These are phyloP conservation scores for Rhynchonycteris naso DNA, from an alignment of 2,797 vertebrate genomes.

Conservation along the genomic window DNA sequence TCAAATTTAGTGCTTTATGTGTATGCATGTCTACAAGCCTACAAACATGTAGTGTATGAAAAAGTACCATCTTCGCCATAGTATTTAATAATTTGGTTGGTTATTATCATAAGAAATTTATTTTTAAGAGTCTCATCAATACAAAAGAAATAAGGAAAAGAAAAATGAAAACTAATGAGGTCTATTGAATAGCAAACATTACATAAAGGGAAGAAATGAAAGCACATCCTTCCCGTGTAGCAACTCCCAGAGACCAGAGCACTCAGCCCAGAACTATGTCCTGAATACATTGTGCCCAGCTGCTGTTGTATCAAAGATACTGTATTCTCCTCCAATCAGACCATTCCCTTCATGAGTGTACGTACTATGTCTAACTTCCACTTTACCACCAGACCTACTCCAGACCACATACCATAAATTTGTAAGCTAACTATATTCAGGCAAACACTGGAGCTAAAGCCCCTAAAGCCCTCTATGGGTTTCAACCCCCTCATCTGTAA, in stretches of 20 bases:
- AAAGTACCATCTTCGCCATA: not conserved
- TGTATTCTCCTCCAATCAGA: not conserved
- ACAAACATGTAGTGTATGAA: not conserved
- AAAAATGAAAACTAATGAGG: slow-evolving; percentile 17
- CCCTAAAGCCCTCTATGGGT: not conserved
- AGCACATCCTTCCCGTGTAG: not conserved
- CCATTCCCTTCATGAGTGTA: not conserved
- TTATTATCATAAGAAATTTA: not conserved
- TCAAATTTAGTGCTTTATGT: not conserved
- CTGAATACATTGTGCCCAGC: too few relatives aligned
- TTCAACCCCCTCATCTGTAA: not conserved
- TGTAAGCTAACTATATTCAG: not conserved
- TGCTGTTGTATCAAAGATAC: not conserved
- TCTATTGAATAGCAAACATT: not conserved
- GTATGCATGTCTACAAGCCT: not conserved
- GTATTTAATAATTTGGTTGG: slow-evolving; percentile 4
- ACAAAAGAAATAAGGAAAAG: not conserved
- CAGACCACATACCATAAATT: not conserved
- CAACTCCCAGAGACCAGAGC: not conserved
- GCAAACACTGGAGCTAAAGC: not conserved
- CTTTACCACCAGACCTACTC: not conserved
- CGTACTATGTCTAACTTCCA: not conserved
- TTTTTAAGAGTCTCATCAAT: not conserved
- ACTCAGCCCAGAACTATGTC: not conserved
- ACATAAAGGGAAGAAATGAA: not conserved